Percentiles rank a stretch among this genome's conserved stretches.
Evolutionary conservation across 1,140 invertebrate species (phyloP).

Genomic region (Cydia splendana): DNA sequence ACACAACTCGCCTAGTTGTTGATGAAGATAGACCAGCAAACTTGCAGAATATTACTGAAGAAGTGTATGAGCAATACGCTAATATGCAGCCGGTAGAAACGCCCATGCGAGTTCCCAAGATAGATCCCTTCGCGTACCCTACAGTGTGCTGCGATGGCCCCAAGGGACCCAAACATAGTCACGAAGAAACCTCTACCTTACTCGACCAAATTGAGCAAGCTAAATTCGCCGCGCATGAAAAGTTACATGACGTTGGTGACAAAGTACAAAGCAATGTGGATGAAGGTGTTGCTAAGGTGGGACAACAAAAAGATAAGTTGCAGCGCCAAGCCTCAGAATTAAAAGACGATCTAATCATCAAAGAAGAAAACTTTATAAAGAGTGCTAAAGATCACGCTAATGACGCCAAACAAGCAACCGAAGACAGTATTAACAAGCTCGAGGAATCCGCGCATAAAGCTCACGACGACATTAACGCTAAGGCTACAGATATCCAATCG

Average conservation of each 20-base stretch:
- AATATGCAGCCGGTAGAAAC: slow-evolving; percentile 74
- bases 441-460: slow-evolving; percentile 47
- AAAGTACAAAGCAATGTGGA: slow-evolving; percentile 52
- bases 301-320: slow-evolving; percentile 62
- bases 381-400: slow-evolving; percentile 46
- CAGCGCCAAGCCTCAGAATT: slow-evolving; percentile 54
- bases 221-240: slow-evolving; percentile 65
- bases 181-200: slow-evolving; percentile 71
- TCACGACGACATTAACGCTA: slow-evolving; percentile 48
- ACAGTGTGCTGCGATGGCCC: slow-evolving; percentile 65
- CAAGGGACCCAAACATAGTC: slow-evolving; percentile 64
- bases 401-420: slow-evolving; percentile 44
- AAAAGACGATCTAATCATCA: slow-evolving; percentile 56
- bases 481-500: slow-evolving; percentile 47
- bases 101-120: slow-evolving; percentile 48
- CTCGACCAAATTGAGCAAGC: slow-evolving; percentile 68
- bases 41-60: slow-evolving; percentile 58
- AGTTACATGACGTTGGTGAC: slow-evolving; percentile 53
- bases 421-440: slow-evolving; percentile 49
- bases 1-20: slow-evolving; percentile 69
- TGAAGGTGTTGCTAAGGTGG: slow-evolving; percentile 55
- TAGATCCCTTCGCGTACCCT: slow-evolving; percentile 66
- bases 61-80: slow-evolving; percentile 70
- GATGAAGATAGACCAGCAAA: slow-evolving; percentile 60
- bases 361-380: slow-evolving; percentile 52